A percentile compares a stretch with the other conserved stretches of the same genome.
phyloP scores from a whole-genome alignment of 2,113 vertebrate genomes.

The Ictidomys tridecemlineatus region DNA sequence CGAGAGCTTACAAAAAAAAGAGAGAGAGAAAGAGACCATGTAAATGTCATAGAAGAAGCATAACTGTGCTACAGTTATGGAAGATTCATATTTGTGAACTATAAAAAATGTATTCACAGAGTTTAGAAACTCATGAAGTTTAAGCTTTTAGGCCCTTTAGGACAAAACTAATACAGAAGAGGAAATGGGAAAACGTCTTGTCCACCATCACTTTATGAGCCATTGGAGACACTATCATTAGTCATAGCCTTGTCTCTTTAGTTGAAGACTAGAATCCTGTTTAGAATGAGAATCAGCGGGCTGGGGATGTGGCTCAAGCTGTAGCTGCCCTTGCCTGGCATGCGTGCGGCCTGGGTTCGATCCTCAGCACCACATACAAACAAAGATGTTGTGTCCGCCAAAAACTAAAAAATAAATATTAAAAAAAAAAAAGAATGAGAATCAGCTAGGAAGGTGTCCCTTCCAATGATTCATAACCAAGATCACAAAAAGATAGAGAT shows the following conservation, averaged over 20 bases:
- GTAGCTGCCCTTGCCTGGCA: too few species aligned
- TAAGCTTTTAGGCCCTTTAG: not conserved
- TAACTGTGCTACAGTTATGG: not conserved
- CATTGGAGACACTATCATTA: not conserved
- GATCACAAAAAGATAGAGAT: not conserved
- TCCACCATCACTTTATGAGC: not conserved
- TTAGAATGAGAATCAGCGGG: not conserved
- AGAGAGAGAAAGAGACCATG: not conserved
- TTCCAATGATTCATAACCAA: not conserved
- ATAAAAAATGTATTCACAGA: not conserved
- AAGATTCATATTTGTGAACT: constrained; percentile 43
- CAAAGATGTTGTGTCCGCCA: too few species aligned
- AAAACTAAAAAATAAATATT: too few species aligned
- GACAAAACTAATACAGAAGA: constrained; percentile 28
- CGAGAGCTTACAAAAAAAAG: not conserved
- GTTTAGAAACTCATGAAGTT: not conserved
- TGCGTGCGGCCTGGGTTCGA: too few species aligned
- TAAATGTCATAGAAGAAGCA: constrained; percentile 54
- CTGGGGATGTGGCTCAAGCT: too few species aligned
- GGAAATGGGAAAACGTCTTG: constrained; percentile 39
- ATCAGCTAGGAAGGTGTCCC: not conserved
- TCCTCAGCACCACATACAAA: too few species aligned
- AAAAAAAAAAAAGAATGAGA: too few species aligned
- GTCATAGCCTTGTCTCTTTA: not conserved
- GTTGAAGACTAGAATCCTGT: not conserved